These are phyloP conservation scores for Leptoteleia sp. DNA, from an alignment of 1,140 invertebrate species.

Conservation along the genomic window DNA sequence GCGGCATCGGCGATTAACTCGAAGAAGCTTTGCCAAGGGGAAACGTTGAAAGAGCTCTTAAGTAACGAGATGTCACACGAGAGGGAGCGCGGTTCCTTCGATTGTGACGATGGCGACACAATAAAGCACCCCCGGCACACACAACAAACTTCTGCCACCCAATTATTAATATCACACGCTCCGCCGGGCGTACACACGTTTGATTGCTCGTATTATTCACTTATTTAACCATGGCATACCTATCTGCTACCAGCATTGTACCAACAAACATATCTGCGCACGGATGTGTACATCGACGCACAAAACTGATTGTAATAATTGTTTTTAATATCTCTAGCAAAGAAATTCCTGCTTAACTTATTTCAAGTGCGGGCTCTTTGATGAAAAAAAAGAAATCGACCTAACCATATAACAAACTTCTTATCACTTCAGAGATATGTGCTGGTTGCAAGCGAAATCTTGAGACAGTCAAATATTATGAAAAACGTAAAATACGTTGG, in stretches of 20 bases:
- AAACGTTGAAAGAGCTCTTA: slow-evolving; percentile 32
- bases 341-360: too few species aligned
- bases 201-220: slow-evolving; percentile 56
- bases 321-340: too few species aligned
- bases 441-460: too few species aligned
- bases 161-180: slow-evolving; percentile 58
- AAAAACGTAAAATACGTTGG: too few species aligned
- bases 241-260: slow-evolving; percentile 33
- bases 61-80: slow-evolving; percentile 41
- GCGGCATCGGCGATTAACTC: slow-evolving; percentile 15
- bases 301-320: slow-evolving; percentile 2
- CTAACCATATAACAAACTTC: too few species aligned
- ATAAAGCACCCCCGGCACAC: slow-evolving; percentile 27
- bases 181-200: slow-evolving; percentile 43
- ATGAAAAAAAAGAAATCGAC: too few species aligned
- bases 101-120: slow-evolving; percentile 35
- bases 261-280: too few species aligned
- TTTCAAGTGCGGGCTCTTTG: too few species aligned
- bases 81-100: slow-evolving; percentile 24
- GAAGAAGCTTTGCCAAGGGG: slow-evolving; percentile 24
- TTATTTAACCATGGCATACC: slow-evolving; percentile 45
- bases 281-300: slow-evolving; percentile 3
- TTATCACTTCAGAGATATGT: too few species aligned
- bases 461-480: too few species aligned
- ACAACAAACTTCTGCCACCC: slow-evolving; percentile 41